phyloP scores from a whole-genome alignment of 2,797 vertebrate genomes.

The Typhlichthys eigenmanni region DNA sequence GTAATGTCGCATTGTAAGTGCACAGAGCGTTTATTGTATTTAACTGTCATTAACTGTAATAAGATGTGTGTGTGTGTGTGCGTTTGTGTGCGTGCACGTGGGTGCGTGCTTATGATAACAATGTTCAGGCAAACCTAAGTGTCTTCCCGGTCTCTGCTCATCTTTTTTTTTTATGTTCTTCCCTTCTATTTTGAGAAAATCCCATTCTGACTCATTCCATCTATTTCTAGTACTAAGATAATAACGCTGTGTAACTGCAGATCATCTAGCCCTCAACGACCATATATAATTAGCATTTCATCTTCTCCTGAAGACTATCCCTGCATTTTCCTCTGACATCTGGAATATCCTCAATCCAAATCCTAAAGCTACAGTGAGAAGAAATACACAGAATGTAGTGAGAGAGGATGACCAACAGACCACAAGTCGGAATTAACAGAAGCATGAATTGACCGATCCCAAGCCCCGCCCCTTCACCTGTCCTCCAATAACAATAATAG shows the following conservation, averaged over 20 bases:
- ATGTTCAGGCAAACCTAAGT: conserved; percentile 36
- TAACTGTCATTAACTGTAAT: not conserved
- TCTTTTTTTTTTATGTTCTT: conserved; percentile 16
- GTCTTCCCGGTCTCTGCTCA: conserved; percentile 20
- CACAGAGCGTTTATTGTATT: too few species aligned
- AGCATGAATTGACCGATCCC: not conserved
- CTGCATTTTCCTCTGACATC: conserved; percentile 20
- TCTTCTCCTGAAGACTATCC: conserved; percentile 1
- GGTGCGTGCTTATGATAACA: conserved; percentile 20
- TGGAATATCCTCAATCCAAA: conserved; percentile 17
- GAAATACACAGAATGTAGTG: conserved; percentile 9
- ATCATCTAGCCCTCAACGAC: too few species aligned
- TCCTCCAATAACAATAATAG: too few species aligned
- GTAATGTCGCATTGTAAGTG: conserved; percentile 14
- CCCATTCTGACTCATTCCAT: conserved; percentile 29
- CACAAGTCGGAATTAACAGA: not conserved
- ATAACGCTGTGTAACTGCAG: conserved; percentile 11
- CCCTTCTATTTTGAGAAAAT: conserved; percentile 41
- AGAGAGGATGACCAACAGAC: conserved; percentile 24
- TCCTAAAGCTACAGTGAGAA: conserved; percentile 11
- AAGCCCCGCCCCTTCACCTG: too few species aligned
- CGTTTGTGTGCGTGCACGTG: conserved; percentile 23
- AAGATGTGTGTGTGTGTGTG: conserved; percentile 10
- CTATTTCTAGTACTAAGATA: conserved; percentile 27
- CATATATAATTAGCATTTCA: conserved; percentile 1